Evolutionary conservation across 2,113 vertebrate species (phyloP), one percentile per base, ranked within the genome.

Genomic region (Lethenteron camtschaticum): DNA sequence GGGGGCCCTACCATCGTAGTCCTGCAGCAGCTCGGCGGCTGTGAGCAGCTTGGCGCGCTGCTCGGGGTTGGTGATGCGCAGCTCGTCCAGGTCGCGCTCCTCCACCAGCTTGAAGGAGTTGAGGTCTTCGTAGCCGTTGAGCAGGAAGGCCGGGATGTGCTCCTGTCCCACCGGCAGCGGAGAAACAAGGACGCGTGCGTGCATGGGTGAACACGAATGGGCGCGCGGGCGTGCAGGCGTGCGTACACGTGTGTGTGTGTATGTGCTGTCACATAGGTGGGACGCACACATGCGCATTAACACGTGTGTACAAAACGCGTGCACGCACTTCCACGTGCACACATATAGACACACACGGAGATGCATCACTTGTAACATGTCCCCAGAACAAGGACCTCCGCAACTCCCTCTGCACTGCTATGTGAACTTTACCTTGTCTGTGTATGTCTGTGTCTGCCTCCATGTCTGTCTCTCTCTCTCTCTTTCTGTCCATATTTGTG

Each of bases 111-210:
- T 96, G 77, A 99, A 97, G 2, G 92, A 96, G 77, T 99, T 90
- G 77, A 99, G 75, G 75, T 99, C 94, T 79, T 99, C 94, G 69
- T 99, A 99, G 11, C 94, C 94, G 57, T 99, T 99, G 77, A 99
- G 94, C 55, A 99, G 77, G 77, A 99, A 96, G 9, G 92, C 96
- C 68, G 94, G 92, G 90, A 96, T 95, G 78, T 96, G 91, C 74
- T 99, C 92, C 94, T 96, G 75, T 1, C 66, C 60, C 68, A 14
- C 69, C 7, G 20, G 10, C 14, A 41, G 24, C 24, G 41, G 41
- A 41, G 41, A 41, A 41, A 41, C 41, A 41, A 41, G 41, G 41
- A 41, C 41, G 41, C 41, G 41, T 41, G 41, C 41, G 24, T 41
- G 24, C 24, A 1, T 41, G 41, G 41, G 41, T 41, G 41, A 41